phyloP scores from a whole-genome alignment of 2,888 invertebrate genomes.

The Zaprionus lineosus region DNA sequence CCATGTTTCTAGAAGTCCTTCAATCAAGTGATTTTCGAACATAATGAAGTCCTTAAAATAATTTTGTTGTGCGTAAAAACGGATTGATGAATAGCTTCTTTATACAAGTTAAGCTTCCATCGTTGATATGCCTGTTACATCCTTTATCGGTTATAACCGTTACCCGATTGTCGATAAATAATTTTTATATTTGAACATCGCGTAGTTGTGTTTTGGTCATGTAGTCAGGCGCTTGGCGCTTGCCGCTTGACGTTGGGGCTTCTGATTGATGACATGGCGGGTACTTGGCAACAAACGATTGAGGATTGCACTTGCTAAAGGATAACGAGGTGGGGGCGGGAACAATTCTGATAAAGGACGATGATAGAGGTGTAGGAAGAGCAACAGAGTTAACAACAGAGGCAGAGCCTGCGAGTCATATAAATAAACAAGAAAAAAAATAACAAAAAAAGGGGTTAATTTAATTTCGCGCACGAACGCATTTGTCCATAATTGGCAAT shows the following conservation, averaged over 20 bases:
- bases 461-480: conserved; percentile 80
- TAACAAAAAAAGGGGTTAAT: conserved; percentile 74
- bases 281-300: conserved; percentile 54
- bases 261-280: conserved; percentile 69
- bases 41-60: too few species aligned
- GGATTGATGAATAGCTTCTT: too few species aligned
- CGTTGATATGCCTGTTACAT: background rate
- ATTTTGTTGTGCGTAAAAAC: too few species aligned
- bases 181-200: conserved; percentile 55
- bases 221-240: too few species aligned
- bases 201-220: conserved; percentile 59
- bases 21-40: too few species aligned
- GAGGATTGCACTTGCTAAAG: conserved; percentile 43
- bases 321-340: too few species aligned
- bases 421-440: conserved; percentile 1
- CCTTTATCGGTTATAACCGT: background rate
- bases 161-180: conserved; percentile 22
- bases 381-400: background rate
- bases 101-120: too few species aligned
- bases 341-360: too few species aligned
- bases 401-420: conserved; percentile 28
- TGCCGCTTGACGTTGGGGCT: conserved; percentile 31
- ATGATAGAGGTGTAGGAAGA: background rate
- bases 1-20: too few species aligned
- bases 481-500: conserved; percentile 81